Percentiles rank a stretch among this genome's conserved stretches.
Evolutionary conservation across 2,888 invertebrate species (phyloP).

Genomic region (Papilio gigon): DNA sequence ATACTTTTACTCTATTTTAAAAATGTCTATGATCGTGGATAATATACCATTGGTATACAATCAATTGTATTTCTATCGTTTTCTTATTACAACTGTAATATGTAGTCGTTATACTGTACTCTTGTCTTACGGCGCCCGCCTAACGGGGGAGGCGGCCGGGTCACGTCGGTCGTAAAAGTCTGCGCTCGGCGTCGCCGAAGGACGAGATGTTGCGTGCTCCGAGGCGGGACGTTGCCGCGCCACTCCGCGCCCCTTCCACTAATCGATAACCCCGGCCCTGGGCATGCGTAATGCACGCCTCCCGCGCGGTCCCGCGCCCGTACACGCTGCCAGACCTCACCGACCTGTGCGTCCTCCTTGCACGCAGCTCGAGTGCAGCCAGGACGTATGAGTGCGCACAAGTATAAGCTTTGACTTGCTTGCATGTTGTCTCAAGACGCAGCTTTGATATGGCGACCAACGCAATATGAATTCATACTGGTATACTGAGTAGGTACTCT

Average conservation of each 20-base stretch:
- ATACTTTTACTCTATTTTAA: too few relatives aligned
- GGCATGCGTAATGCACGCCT: conserved; percentile 22
- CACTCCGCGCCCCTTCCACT: conserved; percentile 2
- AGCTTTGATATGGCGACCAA: not conserved
- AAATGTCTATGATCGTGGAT: too few relatives aligned
- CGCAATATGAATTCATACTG: not conserved
- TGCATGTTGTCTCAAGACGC: not conserved
- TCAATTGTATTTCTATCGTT: too few relatives aligned
- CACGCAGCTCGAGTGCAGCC: not conserved
- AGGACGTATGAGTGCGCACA: not conserved
- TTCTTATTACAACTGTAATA: conserved; percentile 1
- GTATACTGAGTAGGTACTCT: too few relatives aligned
- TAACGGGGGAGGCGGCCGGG: conserved; percentile 12
- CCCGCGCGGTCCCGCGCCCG: not conserved
- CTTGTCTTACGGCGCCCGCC: not conserved
- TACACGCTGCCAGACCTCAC: not conserved
- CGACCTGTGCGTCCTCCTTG: not conserved
- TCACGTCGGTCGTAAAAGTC: conserved; percentile 16
- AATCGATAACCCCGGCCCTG: conserved; percentile 21
- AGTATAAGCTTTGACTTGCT: not conserved
- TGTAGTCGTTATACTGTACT: conserved; percentile 2
- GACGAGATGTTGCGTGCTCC: conserved; percentile 23
- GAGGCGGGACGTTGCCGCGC: conserved; percentile 3
- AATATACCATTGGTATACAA: too few relatives aligned
- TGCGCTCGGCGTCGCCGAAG: conserved; percentile 6